Conservation (phyloP, 2,797 vertebrate genomes). For the Aphelocoma californica region DNA sequence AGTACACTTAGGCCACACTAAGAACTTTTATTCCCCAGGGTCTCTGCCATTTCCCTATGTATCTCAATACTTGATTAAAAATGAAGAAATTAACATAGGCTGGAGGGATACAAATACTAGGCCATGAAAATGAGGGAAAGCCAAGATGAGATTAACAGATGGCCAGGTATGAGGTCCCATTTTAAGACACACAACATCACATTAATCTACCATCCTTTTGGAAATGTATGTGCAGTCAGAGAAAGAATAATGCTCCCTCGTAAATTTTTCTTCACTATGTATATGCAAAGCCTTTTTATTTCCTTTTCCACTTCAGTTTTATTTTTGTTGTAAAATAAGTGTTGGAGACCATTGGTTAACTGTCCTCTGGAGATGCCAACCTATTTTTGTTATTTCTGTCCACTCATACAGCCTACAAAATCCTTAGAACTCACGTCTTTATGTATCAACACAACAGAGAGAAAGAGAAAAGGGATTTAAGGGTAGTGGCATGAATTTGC, state of each 20-base stretch:
- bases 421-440: not conserved
- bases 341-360: not conserved
- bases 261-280: not conserved
- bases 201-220: not conserved
- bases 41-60: not conserved
- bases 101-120: not conserved
- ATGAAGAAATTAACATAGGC: constrained; percentile 6
- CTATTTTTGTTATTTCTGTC: not conserved
- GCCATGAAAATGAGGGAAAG: not conserved
- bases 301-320: not conserved
- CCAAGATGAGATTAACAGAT: constrained; percentile 30
- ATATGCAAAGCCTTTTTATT: not conserved
- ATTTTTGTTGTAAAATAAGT: not conserved
- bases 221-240: not conserved
- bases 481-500: not conserved
- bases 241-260: not conserved
- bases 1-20: not conserved
- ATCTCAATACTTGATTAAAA: constrained; percentile 27
- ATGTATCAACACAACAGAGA: not conserved
- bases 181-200: not conserved
- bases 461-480: not conserved
- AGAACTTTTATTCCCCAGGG: not conserved
- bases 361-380: not conserved
- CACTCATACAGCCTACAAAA: not conserved
- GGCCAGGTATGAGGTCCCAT: not conserved